phyloP scores from a whole-genome alignment of 2,113 vertebrate species.

The Erinaceus europaeus region DNA sequence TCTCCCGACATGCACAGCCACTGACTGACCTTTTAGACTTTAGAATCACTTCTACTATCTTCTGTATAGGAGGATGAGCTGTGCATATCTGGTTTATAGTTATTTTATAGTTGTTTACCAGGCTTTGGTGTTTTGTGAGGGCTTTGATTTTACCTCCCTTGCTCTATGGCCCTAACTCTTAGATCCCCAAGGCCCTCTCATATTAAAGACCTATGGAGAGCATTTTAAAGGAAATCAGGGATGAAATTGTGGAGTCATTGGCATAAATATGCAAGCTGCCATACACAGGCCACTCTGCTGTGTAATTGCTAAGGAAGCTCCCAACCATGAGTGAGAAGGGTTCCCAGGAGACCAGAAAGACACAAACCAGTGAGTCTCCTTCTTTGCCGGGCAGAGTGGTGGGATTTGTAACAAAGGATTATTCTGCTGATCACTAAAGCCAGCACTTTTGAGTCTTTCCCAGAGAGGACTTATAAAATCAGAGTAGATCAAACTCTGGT shows the following conservation, averaged over 20 bases:
- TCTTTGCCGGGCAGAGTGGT: slow-evolving; percentile 6
- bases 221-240: slow-evolving; percentile 54
- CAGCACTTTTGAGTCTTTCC: slow-evolving; percentile 1
- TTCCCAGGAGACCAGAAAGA: slow-evolving; percentile 21
- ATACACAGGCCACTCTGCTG: slow-evolving; percentile 18
- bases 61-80: background rate
- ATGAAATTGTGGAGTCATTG: slow-evolving; percentile 55
- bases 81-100: background rate
- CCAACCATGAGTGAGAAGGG: slow-evolving; percentile 30
- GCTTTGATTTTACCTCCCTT: background rate
- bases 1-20: background rate
- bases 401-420: slow-evolving; percentile 36
- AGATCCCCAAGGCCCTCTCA: background rate
- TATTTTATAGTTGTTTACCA: background rate
- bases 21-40: background rate
- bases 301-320: slow-evolving; percentile 16
- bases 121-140: background rate
- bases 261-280: slow-evolving; percentile 57
- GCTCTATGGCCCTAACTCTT: background rate
- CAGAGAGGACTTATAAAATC: background rate
- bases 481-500: background rate
- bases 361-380: slow-evolving; percentile 26
- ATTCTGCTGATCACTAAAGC: slow-evolving; percentile 2
- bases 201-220: slow-evolving; percentile 39
- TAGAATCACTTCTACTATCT: background rate